Evolutionary conservation across 1,140 invertebrate genomes (phyloP), one percentile per base, ranked within the genome.

Genomic region (Halyomorpha halys): DNA sequence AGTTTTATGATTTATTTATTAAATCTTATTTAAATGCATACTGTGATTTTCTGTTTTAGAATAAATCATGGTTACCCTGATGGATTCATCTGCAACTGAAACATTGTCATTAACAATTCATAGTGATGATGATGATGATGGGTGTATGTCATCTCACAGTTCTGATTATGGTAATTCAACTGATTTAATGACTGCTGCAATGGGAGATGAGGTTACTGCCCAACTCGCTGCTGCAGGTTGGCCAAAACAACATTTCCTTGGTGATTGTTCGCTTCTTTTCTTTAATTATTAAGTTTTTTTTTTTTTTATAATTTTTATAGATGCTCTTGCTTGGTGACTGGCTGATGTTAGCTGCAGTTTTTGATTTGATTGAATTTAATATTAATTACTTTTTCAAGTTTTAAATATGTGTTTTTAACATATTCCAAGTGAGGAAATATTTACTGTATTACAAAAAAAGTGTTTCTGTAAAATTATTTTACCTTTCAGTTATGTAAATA

Each of bases 121-220:
- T 8, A 69, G 66, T 19, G 70, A 72, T 65, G 83, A 89, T 67
- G 85, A 87, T 49, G 88, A 90, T 65, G 87, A 90, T 68, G 86
- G 87, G 70, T 81, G 78, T 71, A 86, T 79, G 71, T 88, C 82
- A 70, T 84, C 78, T 25, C 80, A 73, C 5, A 71, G 68, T 66
- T 68, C 86, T 15, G 78, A 81, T 16, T 85, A 87, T 66, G 87
- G 85, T 39, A 87, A 89, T 70, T 81, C 82, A 44, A 79, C 79
- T 1, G 89, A 91, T 71, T 80, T 90, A 44, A 83, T 89, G 75
- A 80, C 86, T 53, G 85, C 83, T 63, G 86, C 87, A 47, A 89
- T 90, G 82, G 88, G 89, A 66, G 90, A 94, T 78, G 93, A 96
- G 74, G 91, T 97, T 63, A 96, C 94, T 68, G 90, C 94, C 73